A percentile compares a stretch with the other conserved stretches of the same genome.
These are phyloP conservation scores for Plumapathes pennacea DNA, from an alignment of 92 coral and sea anemone genomes.

Conservation along the genomic window DNA sequence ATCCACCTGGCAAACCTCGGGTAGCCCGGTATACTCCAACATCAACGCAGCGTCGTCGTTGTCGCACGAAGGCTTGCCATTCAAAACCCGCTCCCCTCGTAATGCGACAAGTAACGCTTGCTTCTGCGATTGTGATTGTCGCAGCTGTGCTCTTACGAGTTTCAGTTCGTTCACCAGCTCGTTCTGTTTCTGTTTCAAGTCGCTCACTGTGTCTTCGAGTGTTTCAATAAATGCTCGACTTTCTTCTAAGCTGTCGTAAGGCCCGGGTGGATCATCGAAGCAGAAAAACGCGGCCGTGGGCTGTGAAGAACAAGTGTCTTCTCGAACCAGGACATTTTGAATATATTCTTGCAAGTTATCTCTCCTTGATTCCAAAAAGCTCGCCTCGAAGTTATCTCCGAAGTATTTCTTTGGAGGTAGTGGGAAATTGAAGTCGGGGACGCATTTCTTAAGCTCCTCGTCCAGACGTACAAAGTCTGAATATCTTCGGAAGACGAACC, in stretches of 20 bases:
- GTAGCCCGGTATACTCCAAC: conserved; percentile 75
- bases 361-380: conserved; percentile 74
- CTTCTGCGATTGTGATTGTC: conserved; percentile 79
- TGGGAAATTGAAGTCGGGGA: conserved; percentile 48
- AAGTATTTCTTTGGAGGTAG: conserved; percentile 88
- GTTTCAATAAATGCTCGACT: conserved; percentile 83
- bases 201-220: conserved; percentile 67
- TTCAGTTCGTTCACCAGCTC: conserved; percentile 56
- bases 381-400: conserved; percentile 82
- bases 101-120: conserved; percentile 88
- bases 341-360: conserved; percentile 76
- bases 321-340: conserved; percentile 54
- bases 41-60: conserved; percentile 77
- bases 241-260: conserved; percentile 78
- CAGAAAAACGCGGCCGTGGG: conserved; percentile 80
- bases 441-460: conserved; percentile 62
- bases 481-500: conserved; percentile 93
- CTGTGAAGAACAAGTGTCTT: conserved; percentile 36
- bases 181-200: conserved; percentile 55
- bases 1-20: conserved; percentile 83
- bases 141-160: conserved; percentile 80
- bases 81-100: conserved; percentile 84
- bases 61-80: conserved; percentile 79
- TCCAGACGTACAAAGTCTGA: conserved; percentile 84
- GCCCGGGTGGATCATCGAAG: conserved; percentile 90